Evolutionary conservation across 2,888 invertebrate species (phyloP), one percentile per base, ranked within the genome.

Genomic region (Agelastica alni): DNA sequence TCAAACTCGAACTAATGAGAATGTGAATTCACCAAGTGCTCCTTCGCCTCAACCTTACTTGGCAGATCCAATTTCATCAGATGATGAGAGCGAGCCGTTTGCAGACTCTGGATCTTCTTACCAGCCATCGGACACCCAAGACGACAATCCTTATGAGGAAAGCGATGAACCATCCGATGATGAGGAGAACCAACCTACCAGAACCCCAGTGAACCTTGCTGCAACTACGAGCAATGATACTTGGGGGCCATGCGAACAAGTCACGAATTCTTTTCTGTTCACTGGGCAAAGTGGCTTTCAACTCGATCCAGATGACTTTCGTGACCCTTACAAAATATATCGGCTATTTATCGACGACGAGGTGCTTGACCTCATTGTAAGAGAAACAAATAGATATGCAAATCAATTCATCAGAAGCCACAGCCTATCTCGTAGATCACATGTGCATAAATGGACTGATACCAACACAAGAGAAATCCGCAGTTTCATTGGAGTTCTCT

Each of bases 71-170:
- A n/a, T n/a, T n/a, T n/a, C n/a, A n/a, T n/a, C n/a, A n/a, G n/a
- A n/a, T n/a, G n/a, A n/a, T n/a, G 43, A 43, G 28, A 43, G 43
- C 28, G 43, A 43, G 9, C 26, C 30, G 10, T 43, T 6, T 43
- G 28, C 28, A 18, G 43, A 43, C 28, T 28, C 43, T 43, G 30
- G 13, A 43, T 43, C 43, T 13, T 43, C 43, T 28, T 43, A 43
- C 43, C 26, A 43, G 43, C 43, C 43, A 5, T 43, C 43, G 6
- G 43, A 43, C 12, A 22, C 22, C 12, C 28, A 43, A 10, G 43
- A 20, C 9, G 20, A 10, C 20, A 20, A 42, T n/a, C 20, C 16
- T 17, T 17, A 17, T 4, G 28, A 43, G 9, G 26, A 43, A 26
- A 4, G 12, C 9, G 43, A 43, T 43, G 28, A 28, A 20, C 22